Evolutionary conservation across 2,888 invertebrate genomes (phyloP).

Genomic region (Cephus rjabovi): DNA sequence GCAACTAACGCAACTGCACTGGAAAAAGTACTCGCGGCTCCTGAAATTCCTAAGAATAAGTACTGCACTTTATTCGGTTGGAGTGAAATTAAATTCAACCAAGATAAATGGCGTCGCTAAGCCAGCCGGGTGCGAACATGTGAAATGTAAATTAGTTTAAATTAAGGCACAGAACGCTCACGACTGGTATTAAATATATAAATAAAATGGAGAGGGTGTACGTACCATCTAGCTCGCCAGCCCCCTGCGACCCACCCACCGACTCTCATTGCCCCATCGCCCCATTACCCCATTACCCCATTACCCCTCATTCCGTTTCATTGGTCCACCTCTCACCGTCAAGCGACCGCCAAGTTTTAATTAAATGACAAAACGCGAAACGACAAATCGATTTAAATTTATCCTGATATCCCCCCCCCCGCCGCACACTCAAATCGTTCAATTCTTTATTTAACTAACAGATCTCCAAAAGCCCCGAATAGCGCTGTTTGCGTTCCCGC

Average conservation of each 20-base stretch:
- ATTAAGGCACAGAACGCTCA: constrained; percentile 44
- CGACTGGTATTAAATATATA: constrained; percentile 36
- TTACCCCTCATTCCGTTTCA: no score
- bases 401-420: background rate
- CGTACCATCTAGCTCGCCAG: no score
- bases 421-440: constrained; percentile 1
- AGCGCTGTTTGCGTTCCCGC: no score
- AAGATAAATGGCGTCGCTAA: constrained; percentile 50
- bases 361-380: constrained; percentile 18
- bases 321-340: no score
- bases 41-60: constrained; percentile 52
- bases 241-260: no score
- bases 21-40: constrained; percentile 31
- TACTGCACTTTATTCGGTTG: constrained; percentile 44
- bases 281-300: no score
- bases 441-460: constrained; percentile 10
- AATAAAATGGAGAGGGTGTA: constrained; percentile 21
- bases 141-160: constrained; percentile 57
- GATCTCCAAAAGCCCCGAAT: background rate
- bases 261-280: no score
- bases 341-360: constrained; percentile 12
- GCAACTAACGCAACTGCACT: constrained; percentile 17
- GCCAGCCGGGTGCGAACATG: constrained; percentile 43
- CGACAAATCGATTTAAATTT: constrained; percentile 20
- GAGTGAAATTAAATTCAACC: constrained; percentile 57